phyloP scores from a whole-genome alignment of 2,797 vertebrate genomes.

The Arnoldichthys spilopterus region DNA sequence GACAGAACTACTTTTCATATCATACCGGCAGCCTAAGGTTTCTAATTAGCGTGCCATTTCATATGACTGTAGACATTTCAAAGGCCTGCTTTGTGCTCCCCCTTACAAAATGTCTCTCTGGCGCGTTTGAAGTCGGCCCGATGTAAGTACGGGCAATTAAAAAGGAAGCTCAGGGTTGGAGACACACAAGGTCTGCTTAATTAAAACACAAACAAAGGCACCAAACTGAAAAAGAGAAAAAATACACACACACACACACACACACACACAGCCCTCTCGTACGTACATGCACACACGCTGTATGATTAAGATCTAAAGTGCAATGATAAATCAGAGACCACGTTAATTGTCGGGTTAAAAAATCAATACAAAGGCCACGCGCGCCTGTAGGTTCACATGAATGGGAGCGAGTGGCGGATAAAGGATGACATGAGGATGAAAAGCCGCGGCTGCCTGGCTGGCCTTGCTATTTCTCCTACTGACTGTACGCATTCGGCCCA shows the following conservation, averaged over 20 bases:
- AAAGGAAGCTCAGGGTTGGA: conserved; percentile 87
- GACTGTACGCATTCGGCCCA: conserved; percentile 54
- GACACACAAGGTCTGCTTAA: conserved; percentile 91
- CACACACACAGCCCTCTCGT: conserved; percentile 7
- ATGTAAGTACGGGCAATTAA: conserved; percentile 98
- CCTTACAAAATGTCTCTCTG: conserved; percentile 89
- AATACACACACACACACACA: conserved; percentile 34
- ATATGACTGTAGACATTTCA: conserved; percentile 93
- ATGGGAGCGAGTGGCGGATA: conserved; percentile 67
- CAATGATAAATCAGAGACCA: conserved; percentile 89
- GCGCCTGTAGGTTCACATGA: conserved; percentile 83
- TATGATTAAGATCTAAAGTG: conserved; percentile 95
- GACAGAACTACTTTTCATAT: conserved; percentile 84
- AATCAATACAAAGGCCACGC: conserved; percentile 86
- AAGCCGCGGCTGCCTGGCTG: conserved; percentile 64
- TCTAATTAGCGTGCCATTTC: conserved; percentile 92
- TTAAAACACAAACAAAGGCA: conserved; percentile 98
- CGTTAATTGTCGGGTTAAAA: conserved; percentile 92
- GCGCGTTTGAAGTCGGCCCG: conserved; percentile 93
- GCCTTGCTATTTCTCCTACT: conserved; percentile 69
- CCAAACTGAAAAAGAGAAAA: conserved; percentile 75
- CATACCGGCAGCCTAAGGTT: conserved; percentile 86
- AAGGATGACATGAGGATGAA: conserved; percentile 69
- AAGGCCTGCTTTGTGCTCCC: conserved; percentile 90
- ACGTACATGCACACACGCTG: conserved; percentile 52